These are phyloP conservation scores for Sapajus apella DNA, from an alignment of 2,113 vertebrate genomes.

Conservation along the genomic window DNA sequence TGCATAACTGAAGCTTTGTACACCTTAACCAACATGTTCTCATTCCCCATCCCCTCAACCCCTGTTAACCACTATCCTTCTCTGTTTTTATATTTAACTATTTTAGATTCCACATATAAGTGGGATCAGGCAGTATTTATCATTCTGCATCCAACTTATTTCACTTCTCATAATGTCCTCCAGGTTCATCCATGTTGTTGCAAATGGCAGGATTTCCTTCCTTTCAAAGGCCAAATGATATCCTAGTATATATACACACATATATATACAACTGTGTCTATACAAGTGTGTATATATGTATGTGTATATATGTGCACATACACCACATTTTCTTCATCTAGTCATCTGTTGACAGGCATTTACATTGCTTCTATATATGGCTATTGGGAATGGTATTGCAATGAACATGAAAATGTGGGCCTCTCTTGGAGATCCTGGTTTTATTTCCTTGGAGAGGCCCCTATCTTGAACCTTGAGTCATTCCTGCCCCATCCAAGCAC, in stretches of 20 bases:
- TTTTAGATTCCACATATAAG: background rate
- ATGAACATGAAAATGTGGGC: background rate
- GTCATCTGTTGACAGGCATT: background rate
- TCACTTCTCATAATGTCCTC: background rate
- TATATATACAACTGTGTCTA: too few relatives aligned
- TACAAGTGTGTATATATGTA: background rate
- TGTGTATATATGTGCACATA: background rate
- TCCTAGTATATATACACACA: background rate
- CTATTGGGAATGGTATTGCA: background rate
- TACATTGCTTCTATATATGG: background rate
- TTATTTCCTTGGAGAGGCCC: background rate
- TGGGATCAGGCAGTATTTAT: background rate
- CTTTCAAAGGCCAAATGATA: background rate
- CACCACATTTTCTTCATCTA: background rate
- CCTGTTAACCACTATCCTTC: background rate
- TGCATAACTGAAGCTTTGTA: background rate
- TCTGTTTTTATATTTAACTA: background rate
- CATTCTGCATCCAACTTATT: background rate
- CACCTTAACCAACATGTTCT: background rate
- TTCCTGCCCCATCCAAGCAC: background rate
- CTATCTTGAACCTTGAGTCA: background rate
- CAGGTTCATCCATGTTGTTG: background rate
- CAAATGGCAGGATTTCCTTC: background rate
- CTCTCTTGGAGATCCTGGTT: background rate
- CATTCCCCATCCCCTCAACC: background rate